phyloP scores from a whole-genome alignment of 2,113 vertebrate species.

The Aepyceros melampus region DNA sequence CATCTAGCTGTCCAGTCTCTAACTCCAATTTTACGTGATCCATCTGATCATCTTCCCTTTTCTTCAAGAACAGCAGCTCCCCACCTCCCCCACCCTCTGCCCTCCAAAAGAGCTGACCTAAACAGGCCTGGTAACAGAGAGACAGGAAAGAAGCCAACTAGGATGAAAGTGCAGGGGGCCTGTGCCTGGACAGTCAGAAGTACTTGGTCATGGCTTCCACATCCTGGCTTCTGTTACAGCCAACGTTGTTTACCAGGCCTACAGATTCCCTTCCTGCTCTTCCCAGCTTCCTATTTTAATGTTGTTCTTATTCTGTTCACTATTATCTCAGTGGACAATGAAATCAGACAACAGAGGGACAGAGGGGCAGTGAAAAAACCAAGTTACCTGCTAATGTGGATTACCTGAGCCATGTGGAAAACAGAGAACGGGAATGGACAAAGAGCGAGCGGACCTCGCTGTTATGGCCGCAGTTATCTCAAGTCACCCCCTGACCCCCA shows the following conservation, averaged over 20 bases:
- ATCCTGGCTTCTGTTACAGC: constrained; percentile 31
- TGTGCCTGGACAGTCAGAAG: neutral
- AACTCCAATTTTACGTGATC: neutral
- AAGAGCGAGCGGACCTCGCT: neutral
- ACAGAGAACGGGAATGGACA: constrained; percentile 19
- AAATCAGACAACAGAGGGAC: constrained; percentile 23
- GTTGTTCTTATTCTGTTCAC: constrained; percentile 33
- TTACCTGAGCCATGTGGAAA: constrained; percentile 40
- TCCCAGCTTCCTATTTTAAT: constrained; percentile 44
- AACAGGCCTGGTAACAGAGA: neutral
- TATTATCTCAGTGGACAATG: constrained; percentile 33
- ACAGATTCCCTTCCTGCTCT: constrained; percentile 37
- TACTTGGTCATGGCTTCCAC: neutral
- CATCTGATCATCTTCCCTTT: neutral
- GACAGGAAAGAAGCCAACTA: neutral
- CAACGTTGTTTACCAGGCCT: constrained; percentile 20
- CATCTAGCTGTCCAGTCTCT: neutral
- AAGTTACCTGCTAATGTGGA: constrained; percentile 34
- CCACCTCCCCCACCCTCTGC: neutral
- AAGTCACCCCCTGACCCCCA: neutral
- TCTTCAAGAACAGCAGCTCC: neutral
- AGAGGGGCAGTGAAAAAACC: neutral
- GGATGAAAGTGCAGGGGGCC: neutral
- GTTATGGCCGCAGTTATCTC: neutral
- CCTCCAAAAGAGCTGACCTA: neutral